These are phyloP conservation scores for Yoshiicerus persimilis DNA, from an alignment of 1,140 invertebrate species.

Conservation along the genomic window DNA sequence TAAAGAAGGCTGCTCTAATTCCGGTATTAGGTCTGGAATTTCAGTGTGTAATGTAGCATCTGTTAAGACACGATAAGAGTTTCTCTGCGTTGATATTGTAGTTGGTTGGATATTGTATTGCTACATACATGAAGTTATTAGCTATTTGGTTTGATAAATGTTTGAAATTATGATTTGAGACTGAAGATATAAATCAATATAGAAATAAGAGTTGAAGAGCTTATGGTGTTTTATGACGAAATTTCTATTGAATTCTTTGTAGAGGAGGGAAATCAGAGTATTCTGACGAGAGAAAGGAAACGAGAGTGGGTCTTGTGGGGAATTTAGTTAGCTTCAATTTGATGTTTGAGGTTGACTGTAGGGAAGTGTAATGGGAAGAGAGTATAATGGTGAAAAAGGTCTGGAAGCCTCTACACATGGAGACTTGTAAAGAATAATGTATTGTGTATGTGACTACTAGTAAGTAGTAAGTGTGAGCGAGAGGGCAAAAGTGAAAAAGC, in stretches of 20 bases:
- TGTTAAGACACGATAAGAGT: not conserved
- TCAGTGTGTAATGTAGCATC: not conserved
- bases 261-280: not conserved
- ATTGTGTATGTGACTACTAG: not conserved
- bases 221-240: not conserved
- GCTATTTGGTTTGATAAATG: not conserved
- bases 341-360: not conserved
- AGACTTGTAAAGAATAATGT: not conserved
- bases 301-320: not conserved
- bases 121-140: not conserved
- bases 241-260: not conserved
- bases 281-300: not conserved
- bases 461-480: not conserved
- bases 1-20: not conserved
- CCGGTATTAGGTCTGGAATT: not conserved
- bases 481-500: slow-evolving; percentile 2
- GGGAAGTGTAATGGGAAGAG: not conserved
- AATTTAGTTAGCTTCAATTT: slow-evolving; percentile 14
- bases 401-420: not conserved
- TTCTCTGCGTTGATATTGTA: no score
- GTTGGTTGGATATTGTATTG: not conserved
- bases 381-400: not conserved
- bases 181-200: not conserved
- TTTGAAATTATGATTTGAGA: not conserved
- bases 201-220: not conserved